These are phyloP conservation scores for Zonitis immaculata DNA, from an alignment of 2,888 invertebrate species.

Conservation along the genomic window DNA sequence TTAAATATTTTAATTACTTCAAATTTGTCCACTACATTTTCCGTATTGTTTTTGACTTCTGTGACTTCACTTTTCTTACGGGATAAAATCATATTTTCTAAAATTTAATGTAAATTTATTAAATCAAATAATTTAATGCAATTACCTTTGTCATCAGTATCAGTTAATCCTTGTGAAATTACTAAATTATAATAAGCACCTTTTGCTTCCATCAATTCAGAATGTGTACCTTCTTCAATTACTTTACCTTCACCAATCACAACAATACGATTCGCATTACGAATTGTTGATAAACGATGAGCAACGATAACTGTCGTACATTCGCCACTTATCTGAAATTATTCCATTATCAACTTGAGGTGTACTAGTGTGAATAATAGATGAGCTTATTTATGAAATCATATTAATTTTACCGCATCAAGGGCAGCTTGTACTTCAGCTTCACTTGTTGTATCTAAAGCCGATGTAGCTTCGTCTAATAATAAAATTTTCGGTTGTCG, in stretches of 20 bases:
- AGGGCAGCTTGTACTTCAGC: conserved; percentile 77
- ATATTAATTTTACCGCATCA: conserved; percentile 64
- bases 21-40: not conserved
- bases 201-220: conserved; percentile 60
- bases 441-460: conserved; percentile 82
- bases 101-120: too few relatives aligned
- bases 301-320: conserved; percentile 77
- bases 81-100: too few relatives aligned
- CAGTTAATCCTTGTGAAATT: conserved; percentile 54
- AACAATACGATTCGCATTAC: conserved; percentile 67
- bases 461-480: conserved; percentile 86
- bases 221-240: conserved; percentile 67
- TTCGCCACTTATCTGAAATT: conserved; percentile 60
- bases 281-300: conserved; percentile 70
- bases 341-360: not conserved
- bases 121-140: too few relatives aligned
- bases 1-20: not conserved
- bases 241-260: conserved; percentile 65
- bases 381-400: too few relatives aligned
- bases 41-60: not conserved
- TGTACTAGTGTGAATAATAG: too few relatives aligned
- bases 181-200: conserved; percentile 68
- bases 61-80: too few relatives aligned
- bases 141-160: conserved; percentile 2
- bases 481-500: conserved; percentile 73